Percentiles rank a stretch among this genome's conserved stretches.
phyloP scores from a whole-genome alignment of 2,888 invertebrate species.

The Autographa gamma region DNA sequence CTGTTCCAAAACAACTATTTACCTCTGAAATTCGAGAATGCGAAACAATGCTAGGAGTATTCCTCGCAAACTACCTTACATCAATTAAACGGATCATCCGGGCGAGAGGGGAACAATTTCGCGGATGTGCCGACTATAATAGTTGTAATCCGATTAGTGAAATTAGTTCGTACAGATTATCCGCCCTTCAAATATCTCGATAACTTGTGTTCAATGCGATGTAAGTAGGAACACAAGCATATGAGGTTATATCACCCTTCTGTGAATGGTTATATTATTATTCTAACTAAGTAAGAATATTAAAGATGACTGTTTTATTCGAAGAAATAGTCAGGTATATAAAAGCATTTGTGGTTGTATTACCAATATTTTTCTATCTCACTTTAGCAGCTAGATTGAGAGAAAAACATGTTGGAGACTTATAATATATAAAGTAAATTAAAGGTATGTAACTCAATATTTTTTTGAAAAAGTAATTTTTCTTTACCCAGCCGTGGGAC shows the following conservation, averaged over 20 bases:
- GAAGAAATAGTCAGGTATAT: too few relatives aligned
- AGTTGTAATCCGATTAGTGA: constrained; percentile 79
- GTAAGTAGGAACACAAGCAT: constrained; percentile 15
- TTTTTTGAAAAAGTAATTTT: too few relatives aligned
- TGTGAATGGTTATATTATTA: neutral
- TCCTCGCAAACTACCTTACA: constrained; percentile 54
- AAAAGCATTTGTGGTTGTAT: too few relatives aligned
- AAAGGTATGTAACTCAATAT: too few relatives aligned
- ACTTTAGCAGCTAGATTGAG: too few relatives aligned
- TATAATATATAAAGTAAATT: too few relatives aligned
- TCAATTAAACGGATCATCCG: constrained; percentile 72
- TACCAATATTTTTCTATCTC: too few relatives aligned
- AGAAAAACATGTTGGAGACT: too few relatives aligned
- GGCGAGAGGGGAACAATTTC: constrained; percentile 71
- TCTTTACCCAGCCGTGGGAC: too few relatives aligned
- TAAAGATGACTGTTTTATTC: too few relatives aligned
- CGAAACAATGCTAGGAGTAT: constrained; percentile 18
- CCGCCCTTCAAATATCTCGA: constrained; percentile 56
- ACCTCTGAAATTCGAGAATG: constrained; percentile 8
- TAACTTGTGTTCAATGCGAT: constrained; percentile 39
- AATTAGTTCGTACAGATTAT: constrained; percentile 70
- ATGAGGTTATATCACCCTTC: constrained; percentile 7
- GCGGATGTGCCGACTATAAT: constrained; percentile 68
- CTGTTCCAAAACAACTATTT: neutral
- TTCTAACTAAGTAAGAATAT: too few relatives aligned